Base-by-base conservation (phyloP, 2,797 vertebrate species). In the Poecilia picta region DNA sequence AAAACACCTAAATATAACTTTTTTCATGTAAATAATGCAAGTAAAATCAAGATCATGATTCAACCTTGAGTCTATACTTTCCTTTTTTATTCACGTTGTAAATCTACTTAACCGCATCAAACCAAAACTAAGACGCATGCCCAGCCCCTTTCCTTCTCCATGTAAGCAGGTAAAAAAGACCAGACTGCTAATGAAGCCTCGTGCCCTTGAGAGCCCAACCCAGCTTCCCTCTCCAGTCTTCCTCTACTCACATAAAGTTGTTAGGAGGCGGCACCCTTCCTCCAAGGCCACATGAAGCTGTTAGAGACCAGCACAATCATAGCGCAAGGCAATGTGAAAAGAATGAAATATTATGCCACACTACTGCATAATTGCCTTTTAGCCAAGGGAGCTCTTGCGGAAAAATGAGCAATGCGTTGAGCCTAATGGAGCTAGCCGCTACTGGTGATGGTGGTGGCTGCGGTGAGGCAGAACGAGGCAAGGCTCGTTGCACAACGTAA, bases 301-400 rank as follows among this genome's bases (percentile, higher is more conserved):
- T 94, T 93, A 95, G 91, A 83, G 80, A 90, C 88, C 84, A 79
- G 80, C 91, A 74, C 66, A 81, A 72, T 88, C 85, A 47, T 77
- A 75, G 81, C 88, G 83, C 90, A 93, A 93, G 91, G 91, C 91
- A 85, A 93, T 89, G 92, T 88, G 93, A 92, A 85, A 89, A 88
- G 91, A 95, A 94, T 95, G 93, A 96, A 96, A 96, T 95, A 96
- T 95, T 94, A 95, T 92, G 92, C 95, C 92, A 93, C 92, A 92
- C 92, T 88, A 84, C 95, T 94, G 94, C 93, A 95, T 96, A 96
- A 96, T 96, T 96, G 95, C 95, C 91, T 95, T 92, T 93, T 91
- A 91, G 93, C 95, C 95, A 91, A 45, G 95, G 95, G 95, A 96
- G 91, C 94, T 94, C 94, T 95, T 95, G 95, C 85, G 73, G 94